Base-by-base conservation (phyloP, 2,888 invertebrate species). In the Sarcophaga subvicina region DNA sequence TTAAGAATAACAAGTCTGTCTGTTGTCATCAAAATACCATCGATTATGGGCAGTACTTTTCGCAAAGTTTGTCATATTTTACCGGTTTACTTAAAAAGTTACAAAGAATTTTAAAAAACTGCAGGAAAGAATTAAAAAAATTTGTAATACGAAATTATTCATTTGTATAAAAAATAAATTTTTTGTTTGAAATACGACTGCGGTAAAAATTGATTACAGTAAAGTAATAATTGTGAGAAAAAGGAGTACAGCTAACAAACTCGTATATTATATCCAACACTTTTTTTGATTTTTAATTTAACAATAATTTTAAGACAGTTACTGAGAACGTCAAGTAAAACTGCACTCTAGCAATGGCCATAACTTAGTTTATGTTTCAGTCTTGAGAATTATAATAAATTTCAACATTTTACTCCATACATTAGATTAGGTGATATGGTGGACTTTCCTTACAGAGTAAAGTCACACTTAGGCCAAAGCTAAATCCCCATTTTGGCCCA, bases 1-100 rank as follows among this genome's bases (percentile, higher is more conserved):
- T 45, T 60, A 77, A 49, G 63, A 14, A 54, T n/a, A 66, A 59
- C 20, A 22, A 22, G 22, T 12, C 54, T 27, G 22, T 12, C 54
- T 27, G 37, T 54, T 66, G 25, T 45, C 49, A 64, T 54, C 54
- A 37, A 78, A 73, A 20, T 12, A 64, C 45, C 14, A 79, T 79
- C 22, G 60, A 69, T 76, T 70, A 60, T 80, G 54, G 72, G 45
- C 22, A 72, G 14, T 17, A 71, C 17, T 47, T 77, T 14, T 6
- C 20, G 54, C n/a, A n/a, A 17, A 66, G n/a, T 11, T 67, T 45
- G 47, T 60, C 47, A 69, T 79, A 71, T 63, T 20, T 62, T 49
- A 79, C n/a, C 12, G 20, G 22, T 14, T 77, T 67, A 54, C 54
- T 54, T 54, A 54, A 54, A 54, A 54, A 54, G 2, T 54, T 54